Percentiles rank a stretch among this genome's conserved stretches.
Conservation (phyloP, 2,888 invertebrate genomes). For the Leptogaster cylindrica region DNA sequence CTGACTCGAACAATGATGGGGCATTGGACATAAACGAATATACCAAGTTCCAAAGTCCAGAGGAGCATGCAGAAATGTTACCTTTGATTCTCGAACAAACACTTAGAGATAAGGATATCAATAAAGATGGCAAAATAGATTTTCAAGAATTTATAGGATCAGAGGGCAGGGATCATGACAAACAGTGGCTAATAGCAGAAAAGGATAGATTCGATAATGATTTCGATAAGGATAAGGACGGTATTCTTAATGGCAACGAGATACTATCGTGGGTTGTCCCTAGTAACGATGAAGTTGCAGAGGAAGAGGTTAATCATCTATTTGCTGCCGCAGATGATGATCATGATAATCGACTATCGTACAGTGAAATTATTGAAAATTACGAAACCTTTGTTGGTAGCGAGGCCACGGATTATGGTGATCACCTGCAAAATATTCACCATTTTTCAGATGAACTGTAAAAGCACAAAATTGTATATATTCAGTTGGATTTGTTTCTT, state of each 20-base stretch:
- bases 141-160: constrained; percentile 67
- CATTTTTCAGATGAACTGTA: constrained; percentile 84
- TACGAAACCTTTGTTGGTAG: constrained; percentile 92
- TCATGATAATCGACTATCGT: constrained; percentile 78
- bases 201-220: constrained; percentile 86
- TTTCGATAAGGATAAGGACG: constrained; percentile 84
- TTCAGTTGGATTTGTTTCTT: neutral
- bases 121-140: constrained; percentile 83
- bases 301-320: constrained; percentile 89
- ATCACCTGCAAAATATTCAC: constrained; percentile 81
- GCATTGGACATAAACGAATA: constrained; percentile 79
- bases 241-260: constrained; percentile 78
- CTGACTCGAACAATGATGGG: constrained; percentile 85
- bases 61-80: constrained; percentile 89
- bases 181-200: constrained; percentile 74
- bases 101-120: constrained; percentile 81
- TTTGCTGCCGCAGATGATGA: constrained; percentile 87
- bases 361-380: constrained; percentile 81
- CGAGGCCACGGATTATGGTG: constrained; percentile 88
- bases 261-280: constrained; percentile 90
- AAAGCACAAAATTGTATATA: constrained; percentile 48
- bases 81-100: constrained; percentile 80
- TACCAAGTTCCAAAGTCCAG: constrained; percentile 89
- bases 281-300: constrained; percentile 86
- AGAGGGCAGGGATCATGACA: constrained; percentile 70